Evolutionary conservation across 2,113 vertebrate species (phyloP).

Genomic region (Candoia aspera): DNA sequence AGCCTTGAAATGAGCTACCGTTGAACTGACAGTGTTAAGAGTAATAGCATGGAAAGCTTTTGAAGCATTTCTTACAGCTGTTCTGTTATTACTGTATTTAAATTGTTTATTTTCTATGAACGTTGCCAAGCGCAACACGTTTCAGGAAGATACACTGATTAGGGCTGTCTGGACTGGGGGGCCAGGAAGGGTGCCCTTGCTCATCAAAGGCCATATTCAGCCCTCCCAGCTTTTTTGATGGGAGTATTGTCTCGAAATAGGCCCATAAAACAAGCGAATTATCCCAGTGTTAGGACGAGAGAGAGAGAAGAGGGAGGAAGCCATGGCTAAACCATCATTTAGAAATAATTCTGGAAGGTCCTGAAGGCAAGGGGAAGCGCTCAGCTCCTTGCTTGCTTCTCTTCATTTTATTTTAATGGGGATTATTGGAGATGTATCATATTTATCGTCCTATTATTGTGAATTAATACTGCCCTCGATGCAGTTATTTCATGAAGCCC

Average conservation of each 20-base stretch:
- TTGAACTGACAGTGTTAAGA: not conserved
- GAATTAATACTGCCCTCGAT: constrained; percentile 32
- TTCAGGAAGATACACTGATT: not conserved
- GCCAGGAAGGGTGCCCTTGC: not conserved
- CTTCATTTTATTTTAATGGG: not conserved
- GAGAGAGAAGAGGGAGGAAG: constrained; percentile 9
- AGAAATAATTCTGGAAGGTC: not conserved
- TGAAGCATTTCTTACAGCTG: not conserved
- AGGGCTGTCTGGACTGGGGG: not conserved
- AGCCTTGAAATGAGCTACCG: not conserved
- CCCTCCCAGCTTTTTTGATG: not conserved
- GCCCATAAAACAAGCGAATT: not conserved
- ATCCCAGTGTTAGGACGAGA: not conserved
- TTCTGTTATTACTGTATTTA: not conserved
- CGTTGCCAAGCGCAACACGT: no score
- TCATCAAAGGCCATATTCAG: not conserved
- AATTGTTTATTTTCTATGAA: not conserved
- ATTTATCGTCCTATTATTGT: constrained; percentile 37
- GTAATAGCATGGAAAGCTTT: not conserved
- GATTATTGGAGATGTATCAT: constrained; percentile 33
- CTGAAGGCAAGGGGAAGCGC: constrained; percentile 1
- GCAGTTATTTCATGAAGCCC: constrained; percentile 33
- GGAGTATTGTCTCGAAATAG: not conserved
- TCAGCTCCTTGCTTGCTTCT: not conserved
- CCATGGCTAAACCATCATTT: constrained; percentile 1